Base-by-base conservation (phyloP, 2,113 vertebrate genomes). In the Anarhynchus alexandrinus region DNA sequence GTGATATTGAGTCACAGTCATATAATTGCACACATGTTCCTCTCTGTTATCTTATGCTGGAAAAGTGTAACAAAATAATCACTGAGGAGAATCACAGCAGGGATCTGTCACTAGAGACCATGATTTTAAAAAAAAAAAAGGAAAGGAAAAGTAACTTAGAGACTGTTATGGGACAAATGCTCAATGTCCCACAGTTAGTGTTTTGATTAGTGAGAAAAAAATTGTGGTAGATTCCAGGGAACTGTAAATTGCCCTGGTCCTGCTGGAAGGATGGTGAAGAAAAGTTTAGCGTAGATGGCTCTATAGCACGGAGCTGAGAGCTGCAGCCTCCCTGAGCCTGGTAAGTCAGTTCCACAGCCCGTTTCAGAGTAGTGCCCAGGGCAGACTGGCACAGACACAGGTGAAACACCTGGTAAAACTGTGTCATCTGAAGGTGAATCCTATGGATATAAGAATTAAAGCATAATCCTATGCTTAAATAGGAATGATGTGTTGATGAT, bases 401-500 rank as follows among this genome's bases (percentile, higher is more conserved):
- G 4, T 40, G 30, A 67, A 72, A 45, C 17, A 40, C 21, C 54
- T 34, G 26, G 13, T 54, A 42, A 58, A 83, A 30, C 38, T 10
- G 5, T 34, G 29, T 49, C 22, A 38, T 40, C 17, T 43, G 26
- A 51, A 59, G 15, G 21, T 51, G 16, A 78, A 62, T 58, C 29
- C 19, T 57, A 34, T 17, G 7, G 36, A 57, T 72, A 16, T 12
- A 70, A 32, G 27, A 73, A 58, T 27, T 70, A 58, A 81, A 70
- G 6, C 20, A 40, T 43, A 30, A 57, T 57, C 12, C 11, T 30
- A 20, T 23, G 17, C 20, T 64, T 51, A 42, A 47, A 9, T 23
- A 15, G 43, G 42, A 62, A 73, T 27, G 22, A 72, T 20, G 34
- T 3, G 2, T 5, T 57, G 25, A 47, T 22, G 0, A 0, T 62